Evolutionary conservation across 1,140 invertebrate species (phyloP).

Genomic region (Halesus radiatus): DNA sequence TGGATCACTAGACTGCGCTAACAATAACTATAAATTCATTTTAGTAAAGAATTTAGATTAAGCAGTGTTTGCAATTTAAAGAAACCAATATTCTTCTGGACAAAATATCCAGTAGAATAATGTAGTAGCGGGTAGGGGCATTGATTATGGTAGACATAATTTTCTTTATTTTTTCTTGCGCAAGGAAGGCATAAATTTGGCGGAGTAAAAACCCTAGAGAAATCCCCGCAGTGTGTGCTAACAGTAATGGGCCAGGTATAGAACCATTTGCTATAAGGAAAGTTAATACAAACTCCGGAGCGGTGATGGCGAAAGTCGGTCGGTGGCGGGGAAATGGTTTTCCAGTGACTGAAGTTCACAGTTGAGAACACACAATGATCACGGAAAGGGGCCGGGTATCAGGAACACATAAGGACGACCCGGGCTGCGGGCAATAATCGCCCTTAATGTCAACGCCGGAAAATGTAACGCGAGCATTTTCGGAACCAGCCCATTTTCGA

Average conservation of each 20-base stretch:
- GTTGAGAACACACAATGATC: conserved; percentile 54
- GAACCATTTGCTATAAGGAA: conserved; percentile 21
- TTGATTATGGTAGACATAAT: conserved; percentile 1
- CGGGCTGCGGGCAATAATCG: conserved; percentile 46
- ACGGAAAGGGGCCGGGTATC: conserved; percentile 30
- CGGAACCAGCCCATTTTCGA: conserved; percentile 27
- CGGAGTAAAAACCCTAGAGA: conserved; percentile 34
- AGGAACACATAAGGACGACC: conserved; percentile 40
- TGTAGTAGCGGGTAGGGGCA: too few species aligned
- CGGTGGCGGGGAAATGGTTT: conserved; percentile 52
- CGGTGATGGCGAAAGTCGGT: conserved; percentile 45
- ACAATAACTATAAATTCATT: too few species aligned
- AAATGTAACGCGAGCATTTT: conserved; percentile 25
- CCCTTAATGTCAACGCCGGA: conserved; percentile 32
- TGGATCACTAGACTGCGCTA: too few species aligned
- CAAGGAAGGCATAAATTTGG: conserved; percentile 19
- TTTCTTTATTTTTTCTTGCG: conserved; percentile 15
- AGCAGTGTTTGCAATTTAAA: too few species aligned
- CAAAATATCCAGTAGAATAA: too few species aligned
- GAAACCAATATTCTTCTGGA: too few species aligned
- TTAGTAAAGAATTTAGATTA: too few species aligned
- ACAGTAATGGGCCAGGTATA: conserved; percentile 44
- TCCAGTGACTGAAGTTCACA: conserved; percentile 55
- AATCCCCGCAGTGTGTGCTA: conserved; percentile 45
- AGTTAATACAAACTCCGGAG: conserved; percentile 42